Percentiles rank a stretch among this genome's conserved stretches.
Conservation (phyloP, 2,113 vertebrate species). For the Bujurquina vittata region DNA sequence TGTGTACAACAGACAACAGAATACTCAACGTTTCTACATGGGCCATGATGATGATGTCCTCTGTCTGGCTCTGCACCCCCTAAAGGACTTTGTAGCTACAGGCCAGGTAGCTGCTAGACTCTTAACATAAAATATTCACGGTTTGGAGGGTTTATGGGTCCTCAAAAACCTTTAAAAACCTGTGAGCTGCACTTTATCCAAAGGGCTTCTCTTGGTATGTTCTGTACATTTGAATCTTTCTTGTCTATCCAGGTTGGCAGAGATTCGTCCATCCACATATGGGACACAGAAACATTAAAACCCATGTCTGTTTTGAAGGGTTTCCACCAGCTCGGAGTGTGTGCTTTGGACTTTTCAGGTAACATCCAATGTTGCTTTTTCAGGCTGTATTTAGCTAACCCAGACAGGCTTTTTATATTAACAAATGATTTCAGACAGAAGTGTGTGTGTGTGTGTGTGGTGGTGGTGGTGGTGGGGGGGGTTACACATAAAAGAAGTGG, state of each 20-base stretch:
- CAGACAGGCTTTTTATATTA: not conserved
- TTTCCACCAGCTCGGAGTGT: constrained; percentile 94
- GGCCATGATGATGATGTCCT: constrained; percentile 97
- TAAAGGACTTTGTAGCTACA: constrained; percentile 97
- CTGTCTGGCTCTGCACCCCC: constrained; percentile 93
- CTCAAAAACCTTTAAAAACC: not conserved
- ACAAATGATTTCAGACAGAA: constrained; percentile 7
- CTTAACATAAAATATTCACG: constrained; percentile 4
- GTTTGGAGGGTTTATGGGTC: not conserved
- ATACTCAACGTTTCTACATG: constrained; percentile 95
- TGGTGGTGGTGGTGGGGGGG: no score
- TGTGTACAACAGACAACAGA: constrained; percentile 97
- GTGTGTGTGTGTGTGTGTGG: no score
- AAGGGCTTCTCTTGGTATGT: not conserved
- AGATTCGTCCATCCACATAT: constrained; percentile 94
- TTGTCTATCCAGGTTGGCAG: constrained; percentile 88
- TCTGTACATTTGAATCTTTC: constrained; percentile 6
- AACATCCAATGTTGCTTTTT: constrained; percentile 37
- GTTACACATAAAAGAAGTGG: constrained; percentile 29
- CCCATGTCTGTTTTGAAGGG: constrained; percentile 94
- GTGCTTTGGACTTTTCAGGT: constrained; percentile 98
- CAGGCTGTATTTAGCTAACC: not conserved
- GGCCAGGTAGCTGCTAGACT: constrained; percentile 86
- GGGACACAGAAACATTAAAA: constrained; percentile 95
- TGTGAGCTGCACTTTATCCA: not conserved